Percentiles rank a stretch among this genome's conserved stretches.
These are phyloP conservation scores for Brachionus calyciflorus DNA, from an alignment of 1,140 invertebrate genomes.

Conservation along the genomic window DNA sequence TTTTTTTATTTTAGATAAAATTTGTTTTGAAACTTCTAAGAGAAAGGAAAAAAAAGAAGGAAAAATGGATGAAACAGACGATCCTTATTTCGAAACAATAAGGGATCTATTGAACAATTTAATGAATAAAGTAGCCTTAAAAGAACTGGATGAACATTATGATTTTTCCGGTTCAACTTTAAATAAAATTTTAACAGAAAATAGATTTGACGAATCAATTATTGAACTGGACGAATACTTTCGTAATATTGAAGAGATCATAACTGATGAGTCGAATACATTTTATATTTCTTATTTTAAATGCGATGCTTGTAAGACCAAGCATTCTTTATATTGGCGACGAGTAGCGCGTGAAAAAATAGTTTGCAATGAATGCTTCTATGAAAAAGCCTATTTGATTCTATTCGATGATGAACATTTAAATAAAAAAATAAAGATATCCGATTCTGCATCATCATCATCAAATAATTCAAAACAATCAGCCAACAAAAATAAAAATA, in stretches of 20 bases:
- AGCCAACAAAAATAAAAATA: constrained; percentile 27
- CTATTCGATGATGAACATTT: constrained; percentile 39
- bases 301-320: constrained; percentile 24
- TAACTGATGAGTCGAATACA: neutral
- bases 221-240: neutral
- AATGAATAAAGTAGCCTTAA: constrained; percentile 1
- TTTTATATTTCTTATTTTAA: neutral
- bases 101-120: neutral
- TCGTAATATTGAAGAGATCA: neutral
- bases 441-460: neutral
- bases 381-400: constrained; percentile 36
- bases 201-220: neutral
- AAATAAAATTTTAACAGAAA: neutral
- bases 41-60: neutral
- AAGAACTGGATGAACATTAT: neutral
- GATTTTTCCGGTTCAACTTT: neutral
- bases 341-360: constrained; percentile 33
- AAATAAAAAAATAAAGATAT: constrained; percentile 29
- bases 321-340: constrained; percentile 3
- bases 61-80: neutral
- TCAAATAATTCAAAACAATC: neutral
- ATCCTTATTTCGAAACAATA: neutral
- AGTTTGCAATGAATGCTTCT: constrained; percentile 39
- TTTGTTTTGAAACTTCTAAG: too few species aligned
- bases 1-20: too few species aligned